Evolutionary conservation across 2,113 vertebrate genomes (phyloP).

Genomic region (Antechinus flavipes): DNA sequence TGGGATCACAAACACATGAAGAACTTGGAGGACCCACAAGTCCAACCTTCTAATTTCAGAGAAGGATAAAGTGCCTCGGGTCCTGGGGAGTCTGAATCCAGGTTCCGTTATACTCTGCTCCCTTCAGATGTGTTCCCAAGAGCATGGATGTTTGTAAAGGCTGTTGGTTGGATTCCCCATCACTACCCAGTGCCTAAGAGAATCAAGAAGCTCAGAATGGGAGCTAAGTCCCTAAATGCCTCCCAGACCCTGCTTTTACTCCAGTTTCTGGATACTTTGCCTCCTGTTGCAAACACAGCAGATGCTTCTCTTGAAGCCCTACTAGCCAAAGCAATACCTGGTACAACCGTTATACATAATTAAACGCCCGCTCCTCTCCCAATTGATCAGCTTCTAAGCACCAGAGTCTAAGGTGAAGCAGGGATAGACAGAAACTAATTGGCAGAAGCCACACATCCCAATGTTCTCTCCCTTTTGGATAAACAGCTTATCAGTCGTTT

Average conservation of each 20-base stretch:
- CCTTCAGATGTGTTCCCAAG: neutral
- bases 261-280: neutral
- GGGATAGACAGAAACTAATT: neutral
- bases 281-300: neutral
- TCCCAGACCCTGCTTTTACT: too few species aligned
- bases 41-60: neutral
- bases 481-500: neutral
- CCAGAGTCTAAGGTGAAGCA: neutral
- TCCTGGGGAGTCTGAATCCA: neutral
- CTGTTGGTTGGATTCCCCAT: neutral
- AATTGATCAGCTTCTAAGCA: neutral
- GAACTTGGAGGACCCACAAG: neutral
- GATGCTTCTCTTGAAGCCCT: neutral
- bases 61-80: neutral
- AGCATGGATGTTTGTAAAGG: neutral
- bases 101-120: neutral
- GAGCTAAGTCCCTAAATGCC: rapidly evolving
- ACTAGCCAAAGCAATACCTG: neutral
- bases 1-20: neutral
- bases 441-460: neutral
- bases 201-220: neutral
- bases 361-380: neutral
- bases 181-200: neutral
- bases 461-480: neutral
- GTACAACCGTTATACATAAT: neutral